Base-by-base conservation (phyloP, 2,888 invertebrate species). In the Coelinius sp. region DNA sequence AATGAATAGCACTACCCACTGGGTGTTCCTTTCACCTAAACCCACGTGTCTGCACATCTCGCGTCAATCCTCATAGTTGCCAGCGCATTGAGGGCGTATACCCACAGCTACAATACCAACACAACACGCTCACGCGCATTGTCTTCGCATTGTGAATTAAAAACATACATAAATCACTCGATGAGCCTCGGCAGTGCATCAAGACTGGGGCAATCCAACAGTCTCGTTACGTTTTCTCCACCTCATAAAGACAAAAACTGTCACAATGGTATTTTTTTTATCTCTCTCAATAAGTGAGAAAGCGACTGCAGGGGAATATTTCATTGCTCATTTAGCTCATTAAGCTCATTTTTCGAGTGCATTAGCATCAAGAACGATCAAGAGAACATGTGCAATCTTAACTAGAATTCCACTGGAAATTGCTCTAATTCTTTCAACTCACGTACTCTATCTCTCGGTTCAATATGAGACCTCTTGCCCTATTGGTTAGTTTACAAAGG, bases 391-490 rank as follows among this genome's bases (percentile, higher is more conserved):
- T 8, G 59, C 14, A 59, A 31, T 59, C 1, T 59, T 59, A 14
- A 1, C n/a, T 53, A n/a, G 53, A 53, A 25, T 53, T 24, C 27
- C 53, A 53, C 10, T 59, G 59, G 17, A 82, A 83, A 85, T 85
- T 84, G 83, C 83, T 78, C 83, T 85, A 83, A 84, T 85, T 85
- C 82, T 84, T 84, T 82, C 84, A 77, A 68, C 84, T 83, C 84
- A 84, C 84, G 84, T 84, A 83, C 78, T 12, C 75, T 69, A 63
- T 70, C 41, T 71, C 41, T 70, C 71, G 64, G 35, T 31, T 31
- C 8, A 59, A 35, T 31, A 20, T 59, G 35, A 59, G 59, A 14
- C 35, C 8, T 12, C n/a, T n/a, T 49, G 14, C 10, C 65, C 59
- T 35, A 25, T 59, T 35, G 59, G 59, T 27, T 59, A 59, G 59